Conservation (phyloP, 2,888 invertebrate genomes). For the Andrena camellia region DNA sequence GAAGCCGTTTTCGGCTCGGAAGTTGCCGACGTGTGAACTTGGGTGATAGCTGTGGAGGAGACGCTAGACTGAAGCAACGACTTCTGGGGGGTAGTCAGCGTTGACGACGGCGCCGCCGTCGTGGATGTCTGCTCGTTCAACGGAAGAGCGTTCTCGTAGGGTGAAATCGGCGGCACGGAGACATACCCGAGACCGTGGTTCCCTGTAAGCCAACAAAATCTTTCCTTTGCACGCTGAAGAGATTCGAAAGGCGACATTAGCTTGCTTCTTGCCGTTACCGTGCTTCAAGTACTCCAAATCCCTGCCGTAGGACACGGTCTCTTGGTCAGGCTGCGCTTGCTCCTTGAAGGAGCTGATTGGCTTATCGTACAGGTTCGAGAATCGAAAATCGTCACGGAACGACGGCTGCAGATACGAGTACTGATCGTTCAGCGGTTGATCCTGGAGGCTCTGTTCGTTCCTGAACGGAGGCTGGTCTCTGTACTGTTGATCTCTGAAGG, state of each 20-base stretch:
- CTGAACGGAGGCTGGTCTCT: constrained; percentile 21
- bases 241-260: neutral
- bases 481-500: constrained; percentile 35
- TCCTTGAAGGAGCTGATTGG: constrained; percentile 31
- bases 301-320: constrained; percentile 60
- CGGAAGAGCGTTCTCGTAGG: constrained; percentile 53
- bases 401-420: constrained; percentile 32
- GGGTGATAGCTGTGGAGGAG: constrained; percentile 36
- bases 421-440: constrained; percentile 8
- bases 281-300: constrained; percentile 74
- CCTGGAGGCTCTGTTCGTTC: constrained; percentile 19
- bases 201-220: constrained; percentile 54
- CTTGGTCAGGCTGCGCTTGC: constrained; percentile 1
- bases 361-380: constrained; percentile 45
- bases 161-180: constrained; percentile 60
- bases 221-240: neutral
- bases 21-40: constrained; percentile 52
- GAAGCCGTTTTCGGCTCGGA: constrained; percentile 42
- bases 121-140: constrained; percentile 57
- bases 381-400: constrained; percentile 42
- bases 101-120: constrained; percentile 53
- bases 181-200: constrained; percentile 71
- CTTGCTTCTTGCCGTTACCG: constrained; percentile 60
- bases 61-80: constrained; percentile 39
- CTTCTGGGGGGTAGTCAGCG: constrained; percentile 42